Conservation (phyloP, 2,888 invertebrate genomes). For the Drosophila formosana region DNA sequence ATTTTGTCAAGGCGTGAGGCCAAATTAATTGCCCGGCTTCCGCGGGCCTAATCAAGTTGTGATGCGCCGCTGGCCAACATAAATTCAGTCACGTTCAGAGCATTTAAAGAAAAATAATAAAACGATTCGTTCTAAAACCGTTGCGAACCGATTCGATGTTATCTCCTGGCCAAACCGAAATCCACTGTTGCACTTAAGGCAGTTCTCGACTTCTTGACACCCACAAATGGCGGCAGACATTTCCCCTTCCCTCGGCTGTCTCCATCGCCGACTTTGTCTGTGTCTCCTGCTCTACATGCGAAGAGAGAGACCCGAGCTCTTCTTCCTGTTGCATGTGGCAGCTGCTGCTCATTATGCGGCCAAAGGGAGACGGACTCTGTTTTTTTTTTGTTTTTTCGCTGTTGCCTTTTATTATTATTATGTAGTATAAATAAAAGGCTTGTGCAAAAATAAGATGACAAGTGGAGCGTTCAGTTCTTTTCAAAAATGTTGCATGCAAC, state of each 20-base stretch:
- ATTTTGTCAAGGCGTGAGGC: constrained; percentile 44
- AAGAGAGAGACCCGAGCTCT: constrained; percentile 20
- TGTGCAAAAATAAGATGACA: constrained; percentile 61
- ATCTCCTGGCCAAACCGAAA: constrained; percentile 80
- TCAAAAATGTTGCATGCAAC: constrained; percentile 31
- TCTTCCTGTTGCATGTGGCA: constrained; percentile 72
- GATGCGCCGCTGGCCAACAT: constrained; percentile 54
- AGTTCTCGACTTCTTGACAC: constrained; percentile 78
- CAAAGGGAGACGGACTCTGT: constrained; percentile 34
- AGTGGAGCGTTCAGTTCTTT: constrained; percentile 39
- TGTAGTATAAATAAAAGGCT: constrained; percentile 46
- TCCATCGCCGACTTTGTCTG: constrained; percentile 2
- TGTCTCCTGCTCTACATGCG: constrained; percentile 16
- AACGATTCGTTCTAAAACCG: background rate
- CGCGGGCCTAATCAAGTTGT: constrained; percentile 51
- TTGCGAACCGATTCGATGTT: constrained; percentile 60
- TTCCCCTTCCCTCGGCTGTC: background rate
- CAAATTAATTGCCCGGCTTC: constrained; percentile 56
- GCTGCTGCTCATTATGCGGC: constrained; percentile 75
- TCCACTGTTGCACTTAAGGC: constrained; percentile 77
- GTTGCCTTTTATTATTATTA: constrained; percentile 24
- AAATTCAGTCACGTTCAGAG: constrained; percentile 83
- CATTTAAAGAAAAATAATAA: constrained; percentile 71
- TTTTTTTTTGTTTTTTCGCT: background rate
- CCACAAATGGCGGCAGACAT: constrained; percentile 74